A percentile compares a stretch with the other conserved stretches of the same genome.
Evolutionary conservation across 2,113 vertebrate species (phyloP).

Genomic region (Hippocampus zosterae): DNA sequence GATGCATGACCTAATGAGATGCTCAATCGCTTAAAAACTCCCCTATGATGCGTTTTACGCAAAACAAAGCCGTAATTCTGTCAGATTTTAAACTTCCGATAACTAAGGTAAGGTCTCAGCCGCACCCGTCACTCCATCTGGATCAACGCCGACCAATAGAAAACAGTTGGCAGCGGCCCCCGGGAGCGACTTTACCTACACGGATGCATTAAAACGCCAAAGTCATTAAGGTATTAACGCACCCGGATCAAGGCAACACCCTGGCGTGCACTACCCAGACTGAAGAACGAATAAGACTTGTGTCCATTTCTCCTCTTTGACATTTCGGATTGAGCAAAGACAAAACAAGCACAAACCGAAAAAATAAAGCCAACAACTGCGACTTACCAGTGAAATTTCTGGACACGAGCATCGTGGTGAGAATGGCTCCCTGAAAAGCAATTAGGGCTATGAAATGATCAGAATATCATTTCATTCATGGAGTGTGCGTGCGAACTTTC

Average conservation of each 20-base stretch:
- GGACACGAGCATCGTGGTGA: conserved; percentile 97
- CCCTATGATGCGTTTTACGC: not conserved
- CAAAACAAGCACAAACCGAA: not conserved
- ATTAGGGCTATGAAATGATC: conserved; percentile 10
- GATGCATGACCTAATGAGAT: not conserved
- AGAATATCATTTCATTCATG: not conserved
- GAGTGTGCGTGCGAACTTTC: conserved; percentile 4
- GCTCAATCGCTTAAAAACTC: not conserved
- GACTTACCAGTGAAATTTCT: conserved; percentile 95
- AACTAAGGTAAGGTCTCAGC: conserved; percentile 1
- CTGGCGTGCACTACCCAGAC: conserved; percentile 28
- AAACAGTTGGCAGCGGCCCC: conserved; percentile 24
- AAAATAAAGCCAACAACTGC: not conserved
- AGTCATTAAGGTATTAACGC: conserved; percentile 15
- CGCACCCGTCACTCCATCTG: conserved; percentile 14
- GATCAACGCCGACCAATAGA: conserved; percentile 15
- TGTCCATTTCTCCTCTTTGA: not conserved
- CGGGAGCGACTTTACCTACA: conserved; percentile 37
- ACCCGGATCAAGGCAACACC: conserved; percentile 30
- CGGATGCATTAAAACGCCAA: conserved; percentile 25
- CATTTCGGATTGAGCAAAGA: not conserved
- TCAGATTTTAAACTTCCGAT: conserved; percentile 14
- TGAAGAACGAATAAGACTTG: not conserved
- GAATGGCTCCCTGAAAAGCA: conserved; percentile 86
- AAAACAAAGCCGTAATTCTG: not conserved